Base-by-base conservation (phyloP, 2,113 vertebrate genomes). In the Heterochromis multidens region DNA sequence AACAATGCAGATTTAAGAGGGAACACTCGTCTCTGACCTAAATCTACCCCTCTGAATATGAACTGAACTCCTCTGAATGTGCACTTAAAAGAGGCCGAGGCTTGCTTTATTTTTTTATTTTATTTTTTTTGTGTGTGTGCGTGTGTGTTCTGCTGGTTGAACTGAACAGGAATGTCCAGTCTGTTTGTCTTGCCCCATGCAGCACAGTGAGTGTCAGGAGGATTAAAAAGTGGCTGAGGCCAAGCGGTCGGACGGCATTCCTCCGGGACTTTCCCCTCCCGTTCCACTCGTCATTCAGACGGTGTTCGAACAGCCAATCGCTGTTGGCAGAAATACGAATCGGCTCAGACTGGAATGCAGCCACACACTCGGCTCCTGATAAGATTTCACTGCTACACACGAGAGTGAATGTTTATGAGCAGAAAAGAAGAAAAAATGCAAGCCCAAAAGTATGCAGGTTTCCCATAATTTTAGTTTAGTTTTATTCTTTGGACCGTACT, bases 141-240 rank as follows among this genome's bases (percentile, higher is more conserved):
- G 37, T 37, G 7, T 10, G 13, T 14, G 19, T 3, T 17, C 72
- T 6, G 67, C 4, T 4, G 49, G 25, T 6, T 16, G 70, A 62
- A 60, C 56, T 23, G 82, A 83, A 40, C 37, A 83, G 85, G 88
- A 92, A 92, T 90, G 88, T 80, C 77, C 29, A 37, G 67, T 62
- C 67, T 83, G 79, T 84, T 89, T 86, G 84, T 80, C 81, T 70
- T 79, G 78, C 58, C 82, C 74, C 87, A 3, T 16, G 59, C 80
- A 3, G 86, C 78, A 40, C 87, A 76, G 85, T 10, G 74, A 88
- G 82, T 82, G 86, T 84, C 60, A 84, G 89, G 70, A 89, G 91
- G 92, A 91, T 92, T 93, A 92, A 87, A 89, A 85, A 87, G 85
- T 57, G 85, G 90, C 87, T 31, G 84, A 86, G 86, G 85, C 79